Evolutionary conservation across 1,140 invertebrate species (phyloP), one percentile per base, ranked within the genome.

Genomic region (Bombus vancouverensis): DNA sequence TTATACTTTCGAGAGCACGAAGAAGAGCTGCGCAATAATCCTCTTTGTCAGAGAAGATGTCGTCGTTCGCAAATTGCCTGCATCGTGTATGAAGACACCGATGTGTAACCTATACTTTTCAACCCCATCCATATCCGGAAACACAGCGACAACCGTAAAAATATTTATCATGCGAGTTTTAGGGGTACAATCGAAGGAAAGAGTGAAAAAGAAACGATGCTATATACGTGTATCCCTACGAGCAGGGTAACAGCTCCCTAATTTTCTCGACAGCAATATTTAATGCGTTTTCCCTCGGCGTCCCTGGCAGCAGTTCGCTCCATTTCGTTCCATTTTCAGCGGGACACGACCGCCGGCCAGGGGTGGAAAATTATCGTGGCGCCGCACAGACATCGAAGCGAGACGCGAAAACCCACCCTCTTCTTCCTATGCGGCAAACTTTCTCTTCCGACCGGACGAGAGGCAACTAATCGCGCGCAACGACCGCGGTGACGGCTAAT

Each of bases 301-400:
- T 77, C 44, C 68, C 53, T 77, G 57, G 57, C 42, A 57, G 32
- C 81, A 44, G 44, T 6, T 22, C 37, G 78, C 59, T 76, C 42
- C 71, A 44, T 32, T 73, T 73, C 71, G 74, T 44, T 82, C 42
- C 71, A 73, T 44, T 73, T 73, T 39, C 85, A 83, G 4, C 71
- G 73, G 70, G 87, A 86, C 88, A 59, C 32, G n/a, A 66, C 53
- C 34, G 57, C 37, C 57, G 13, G 9, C 42, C 79, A 70, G 72
- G 89, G 90, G 88, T 88, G 78, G 89, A 92, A 92, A 93, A 92
- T 93, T 93, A 93, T 93, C 90, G 93, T 90, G 92, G 92, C 92
- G 91, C 68, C 84, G 79, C 75, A 74, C 62, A 32, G 84, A 78
- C 88, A 86, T 89, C 88, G 83, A 66, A 85, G 80, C 86, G 81